A percentile compares a stretch with the other conserved stretches of the same genome.
Evolutionary conservation across 2,888 invertebrate genomes (phyloP).

Genomic region (Pilophorus perplexus): DNA sequence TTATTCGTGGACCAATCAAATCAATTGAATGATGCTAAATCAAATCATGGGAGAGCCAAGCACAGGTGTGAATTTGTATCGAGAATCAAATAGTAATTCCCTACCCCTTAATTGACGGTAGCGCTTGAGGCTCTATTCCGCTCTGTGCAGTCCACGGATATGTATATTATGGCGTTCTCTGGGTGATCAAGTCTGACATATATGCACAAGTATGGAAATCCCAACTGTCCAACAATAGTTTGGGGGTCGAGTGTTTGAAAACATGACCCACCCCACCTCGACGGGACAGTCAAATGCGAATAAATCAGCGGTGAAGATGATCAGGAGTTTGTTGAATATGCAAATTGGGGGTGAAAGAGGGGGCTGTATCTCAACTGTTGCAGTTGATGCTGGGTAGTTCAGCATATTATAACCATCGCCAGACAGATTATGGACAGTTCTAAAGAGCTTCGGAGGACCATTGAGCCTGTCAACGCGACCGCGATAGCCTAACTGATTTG

Average conservation of each 20-base stretch:
- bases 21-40: conserved; percentile 12
- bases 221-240: background rate
- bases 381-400: background rate
- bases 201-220: conserved; percentile 27
- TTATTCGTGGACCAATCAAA: conserved; percentile 13
- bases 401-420: background rate
- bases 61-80: conserved; percentile 17
- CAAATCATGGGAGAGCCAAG: conserved; percentile 6
- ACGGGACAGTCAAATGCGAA: conserved; percentile 12
- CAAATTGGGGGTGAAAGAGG: conserved; percentile 3
- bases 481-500: too few relatives aligned
- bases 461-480: too few relatives aligned
- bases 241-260: conserved; percentile 3
- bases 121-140: conserved; percentile 3
- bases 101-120: background rate
- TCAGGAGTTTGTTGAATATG: conserved; percentile 24
- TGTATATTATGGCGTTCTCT: conserved; percentile 11
- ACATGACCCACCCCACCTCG: too few relatives aligned
- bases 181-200: conserved; percentile 19
- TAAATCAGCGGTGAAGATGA: conserved; percentile 29
- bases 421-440: too few relatives aligned
- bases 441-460: too few relatives aligned
- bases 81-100: conserved; percentile 12
- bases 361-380: background rate
- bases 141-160: background rate